Percentiles rank a stretch among this genome's conserved stretches.
Evolutionary conservation across 2,797 vertebrate genomes (phyloP).

Genomic region (Syndactyla subalaris): DNA sequence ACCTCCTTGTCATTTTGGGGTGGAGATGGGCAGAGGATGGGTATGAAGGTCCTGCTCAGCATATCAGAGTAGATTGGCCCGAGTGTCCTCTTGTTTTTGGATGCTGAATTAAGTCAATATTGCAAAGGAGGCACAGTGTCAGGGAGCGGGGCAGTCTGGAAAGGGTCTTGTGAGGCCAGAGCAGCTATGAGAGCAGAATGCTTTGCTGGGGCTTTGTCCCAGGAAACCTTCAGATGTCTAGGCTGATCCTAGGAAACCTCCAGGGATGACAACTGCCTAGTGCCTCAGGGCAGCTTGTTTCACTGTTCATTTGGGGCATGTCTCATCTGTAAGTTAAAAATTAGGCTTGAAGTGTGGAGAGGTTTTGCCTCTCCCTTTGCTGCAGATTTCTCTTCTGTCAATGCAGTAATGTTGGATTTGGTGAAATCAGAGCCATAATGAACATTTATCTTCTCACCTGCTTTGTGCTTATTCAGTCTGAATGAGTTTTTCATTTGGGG

Average conservation of each 20-base stretch:
- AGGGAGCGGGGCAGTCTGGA: neutral
- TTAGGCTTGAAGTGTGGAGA: neutral
- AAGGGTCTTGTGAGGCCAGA: neutral
- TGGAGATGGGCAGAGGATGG: neutral
- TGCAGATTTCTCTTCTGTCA: neutral
- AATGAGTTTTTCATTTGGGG: neutral
- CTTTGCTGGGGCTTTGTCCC: neutral
- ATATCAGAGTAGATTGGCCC: neutral
- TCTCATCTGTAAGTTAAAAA: neutral
- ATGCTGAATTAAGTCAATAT: neutral
- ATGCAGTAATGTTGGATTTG: neutral
- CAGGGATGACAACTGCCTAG: neutral
- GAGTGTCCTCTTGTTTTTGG: neutral
- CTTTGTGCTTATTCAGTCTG: rapidly evolving
- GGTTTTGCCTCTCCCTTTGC: neutral
- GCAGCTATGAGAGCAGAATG: neutral
- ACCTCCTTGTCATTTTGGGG: neutral
- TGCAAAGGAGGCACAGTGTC: neutral
- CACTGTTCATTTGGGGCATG: neutral
- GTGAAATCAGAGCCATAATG: neutral
- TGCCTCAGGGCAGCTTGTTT: neutral
- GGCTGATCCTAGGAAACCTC: neutral
- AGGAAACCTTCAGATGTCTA: neutral
- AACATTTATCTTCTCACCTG: neutral
- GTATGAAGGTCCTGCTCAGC: neutral